Conservation (phyloP, 1,140 invertebrate species). For the Trichogramma pretiosum region DNA sequence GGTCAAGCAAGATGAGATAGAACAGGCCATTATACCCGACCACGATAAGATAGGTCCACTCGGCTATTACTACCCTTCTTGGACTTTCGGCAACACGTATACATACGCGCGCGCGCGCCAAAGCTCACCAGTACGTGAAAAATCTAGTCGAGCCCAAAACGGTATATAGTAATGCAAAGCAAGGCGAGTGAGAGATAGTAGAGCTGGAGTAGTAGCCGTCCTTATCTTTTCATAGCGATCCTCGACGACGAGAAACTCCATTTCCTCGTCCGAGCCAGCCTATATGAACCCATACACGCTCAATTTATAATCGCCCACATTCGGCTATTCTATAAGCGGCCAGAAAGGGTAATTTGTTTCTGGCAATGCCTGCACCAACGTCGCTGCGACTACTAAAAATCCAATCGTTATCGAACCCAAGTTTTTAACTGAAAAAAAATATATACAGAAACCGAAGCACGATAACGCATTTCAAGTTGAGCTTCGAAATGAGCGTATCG, state of each 20-base stretch:
- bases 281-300: conserved; percentile 39
- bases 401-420: too few relatives aligned
- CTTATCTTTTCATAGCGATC: conserved; percentile 43
- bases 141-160: conserved; percentile 16
- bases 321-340: too few relatives aligned
- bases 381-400: too few relatives aligned
- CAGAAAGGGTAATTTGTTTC: too few relatives aligned
- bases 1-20: conserved; percentile 41
- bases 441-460: too few relatives aligned
- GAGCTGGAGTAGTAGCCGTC: too few relatives aligned
- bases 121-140: conserved; percentile 12
- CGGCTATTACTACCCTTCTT: conserved; percentile 24
- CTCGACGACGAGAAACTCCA: conserved; percentile 40
- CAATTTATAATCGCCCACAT: too few relatives aligned
- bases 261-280: conserved; percentile 43
- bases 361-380: too few relatives aligned
- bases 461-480: too few relatives aligned
- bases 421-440: too few relatives aligned
- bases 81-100: conserved; percentile 27
- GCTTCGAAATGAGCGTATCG: too few relatives aligned
- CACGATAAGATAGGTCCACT: conserved; percentile 43
- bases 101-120: conserved; percentile 46
- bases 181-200: conserved; percentile 20
- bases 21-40: conserved; percentile 41
- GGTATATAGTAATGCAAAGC: conserved; percentile 1